Percentiles rank a stretch among this genome's conserved stretches.
These are phyloP conservation scores for Colletes gigas DNA, from an alignment of 1,140 invertebrate genomes.

Conservation along the genomic window DNA sequence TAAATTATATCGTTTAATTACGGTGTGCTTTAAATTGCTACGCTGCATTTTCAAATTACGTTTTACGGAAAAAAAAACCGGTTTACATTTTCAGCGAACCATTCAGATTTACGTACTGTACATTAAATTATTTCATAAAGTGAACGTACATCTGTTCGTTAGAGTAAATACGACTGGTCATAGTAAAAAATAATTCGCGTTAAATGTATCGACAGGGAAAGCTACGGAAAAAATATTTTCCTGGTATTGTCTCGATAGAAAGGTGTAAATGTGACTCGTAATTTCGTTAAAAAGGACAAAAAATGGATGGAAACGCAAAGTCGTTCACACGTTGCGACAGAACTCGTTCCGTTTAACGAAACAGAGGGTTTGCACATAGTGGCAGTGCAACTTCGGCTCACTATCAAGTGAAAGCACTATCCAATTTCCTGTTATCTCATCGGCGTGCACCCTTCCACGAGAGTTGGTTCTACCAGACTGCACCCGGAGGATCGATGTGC, in stretches of 20 bases:
- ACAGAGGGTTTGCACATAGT: slow-evolving; percentile 36
- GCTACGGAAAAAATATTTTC: background rate
- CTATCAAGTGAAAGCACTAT: slow-evolving; percentile 53
- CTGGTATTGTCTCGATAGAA: background rate
- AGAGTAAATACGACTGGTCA: too few species aligned
- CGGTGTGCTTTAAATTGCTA: background rate
- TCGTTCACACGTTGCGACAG: slow-evolving; percentile 3
- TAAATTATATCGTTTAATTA: slow-evolving; percentile 12
- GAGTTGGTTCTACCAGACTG: slow-evolving; percentile 29
- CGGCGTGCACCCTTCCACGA: slow-evolving; percentile 39
- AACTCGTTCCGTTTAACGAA: slow-evolving; percentile 39
- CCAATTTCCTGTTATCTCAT: slow-evolving; percentile 58
- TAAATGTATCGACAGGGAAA: background rate
- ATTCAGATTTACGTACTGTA: background rate
- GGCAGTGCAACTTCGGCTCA: slow-evolving; percentile 39
- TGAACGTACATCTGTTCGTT: too few species aligned
- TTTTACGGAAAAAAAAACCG: background rate
- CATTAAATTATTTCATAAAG: too few species aligned
- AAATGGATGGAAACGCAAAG: background rate
- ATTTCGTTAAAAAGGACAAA: background rate
- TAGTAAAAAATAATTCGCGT: background rate
- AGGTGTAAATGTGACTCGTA: too few species aligned
- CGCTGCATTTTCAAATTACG: background rate
- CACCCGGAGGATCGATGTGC: slow-evolving; percentile 48
- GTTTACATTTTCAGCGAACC: background rate